A percentile compares a stretch with the other conserved stretches of the same genome.
These are phyloP conservation scores for Melieria omissa DNA, from an alignment of 2,888 invertebrate species.

Conservation along the genomic window DNA sequence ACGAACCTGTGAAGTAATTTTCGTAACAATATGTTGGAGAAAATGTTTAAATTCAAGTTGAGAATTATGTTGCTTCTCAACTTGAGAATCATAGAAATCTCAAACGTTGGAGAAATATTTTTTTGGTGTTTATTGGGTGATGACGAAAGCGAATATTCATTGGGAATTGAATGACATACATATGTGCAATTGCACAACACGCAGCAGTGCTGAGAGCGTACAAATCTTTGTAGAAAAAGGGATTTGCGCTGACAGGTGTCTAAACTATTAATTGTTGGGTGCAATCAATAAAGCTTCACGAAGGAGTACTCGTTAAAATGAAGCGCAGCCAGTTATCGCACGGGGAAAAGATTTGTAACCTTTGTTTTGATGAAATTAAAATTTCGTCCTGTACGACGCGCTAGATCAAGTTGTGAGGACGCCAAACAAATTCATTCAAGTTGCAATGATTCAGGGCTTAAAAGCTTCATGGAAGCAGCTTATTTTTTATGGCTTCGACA, in stretches of 20 bases:
- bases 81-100: too few species aligned
- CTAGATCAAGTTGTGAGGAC: neutral
- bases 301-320: neutral
- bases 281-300: neutral
- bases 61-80: too few species aligned
- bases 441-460: too few species aligned
- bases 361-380: slow-evolving; percentile 9
- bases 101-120: too few species aligned
- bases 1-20: too few species aligned
- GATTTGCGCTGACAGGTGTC: neutral
- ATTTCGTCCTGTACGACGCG: neutral
- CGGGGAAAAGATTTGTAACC: neutral
- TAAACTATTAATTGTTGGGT: neutral
- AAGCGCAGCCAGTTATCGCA: neutral
- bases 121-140: too few species aligned
- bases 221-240: neutral
- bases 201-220: neutral
- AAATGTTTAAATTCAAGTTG: too few species aligned
- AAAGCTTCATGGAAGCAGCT: too few species aligned
- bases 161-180: neutral
- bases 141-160: neutral
- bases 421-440: too few species aligned
- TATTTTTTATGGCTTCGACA: too few species aligned
- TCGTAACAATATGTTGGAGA: too few species aligned
- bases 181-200: neutral